Conservation (phyloP, 2,113 vertebrate genomes). For the Calypte anna region DNA sequence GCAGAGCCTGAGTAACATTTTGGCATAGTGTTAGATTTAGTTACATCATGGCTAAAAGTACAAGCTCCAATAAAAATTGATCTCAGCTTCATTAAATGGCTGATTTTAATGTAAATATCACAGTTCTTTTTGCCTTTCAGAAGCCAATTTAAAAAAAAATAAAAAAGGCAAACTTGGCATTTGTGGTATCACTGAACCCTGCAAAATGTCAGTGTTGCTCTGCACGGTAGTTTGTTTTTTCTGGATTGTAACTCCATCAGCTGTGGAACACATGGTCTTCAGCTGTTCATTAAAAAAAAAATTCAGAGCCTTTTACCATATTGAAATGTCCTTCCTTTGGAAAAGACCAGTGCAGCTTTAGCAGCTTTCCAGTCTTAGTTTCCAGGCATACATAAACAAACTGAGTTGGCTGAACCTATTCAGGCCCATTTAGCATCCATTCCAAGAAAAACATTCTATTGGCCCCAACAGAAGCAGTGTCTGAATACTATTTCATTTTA, state of each 20-base stretch:
- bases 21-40: background rate
- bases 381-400: constrained; percentile 1
- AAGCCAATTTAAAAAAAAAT: background rate
- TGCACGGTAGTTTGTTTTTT: background rate
- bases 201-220: background rate
- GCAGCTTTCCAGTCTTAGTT: constrained; percentile 24
- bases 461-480: background rate
- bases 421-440: background rate
- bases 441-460: constrained; percentile 13
- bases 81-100: background rate
- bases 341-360: background rate
- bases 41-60: background rate
- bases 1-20: background rate
- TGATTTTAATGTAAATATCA: background rate
- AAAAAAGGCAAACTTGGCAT: background rate
- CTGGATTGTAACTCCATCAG: background rate
- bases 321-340: background rate
- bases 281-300: background rate
- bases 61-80: background rate
- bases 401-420: background rate
- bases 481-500: background rate
- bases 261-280: background rate
- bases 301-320: background rate
- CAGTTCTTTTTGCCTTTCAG: background rate
- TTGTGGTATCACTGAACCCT: background rate